Base-by-base conservation (phyloP, 2,888 invertebrate species). In the Hololepta plana region DNA sequence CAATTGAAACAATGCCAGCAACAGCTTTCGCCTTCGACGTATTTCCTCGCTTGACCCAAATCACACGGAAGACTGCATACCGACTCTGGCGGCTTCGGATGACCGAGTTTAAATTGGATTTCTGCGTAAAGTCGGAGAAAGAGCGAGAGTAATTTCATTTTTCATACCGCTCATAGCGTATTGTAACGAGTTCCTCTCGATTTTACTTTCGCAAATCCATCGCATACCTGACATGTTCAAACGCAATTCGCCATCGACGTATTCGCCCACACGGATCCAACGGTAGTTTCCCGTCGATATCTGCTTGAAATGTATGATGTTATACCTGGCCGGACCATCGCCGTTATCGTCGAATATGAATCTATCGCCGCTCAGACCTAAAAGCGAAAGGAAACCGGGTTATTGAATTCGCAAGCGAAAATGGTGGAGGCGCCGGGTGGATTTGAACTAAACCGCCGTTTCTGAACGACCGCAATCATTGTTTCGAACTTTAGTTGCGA, bases 1-100 rank as follows among this genome's bases (percentile, higher is more conserved):
- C 91, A 88, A 52, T 81, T 80, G 59, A 80, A 79, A 56, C 88
- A 90, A 50, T 85, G 85, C 87, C 88, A 90, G 52, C 88, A 90
- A 53, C 88, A 88, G 51, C 79, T 81, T 54, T 88, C 87, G 1
- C 87, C 88, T 50, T 87, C 87, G 23, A 87, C 79, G 54, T 85
- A 85, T 52, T 82, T 80, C 59, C 84, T 87, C 32, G 87, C 88
- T 55, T 91, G 87, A 1, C 87, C 88, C 30, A 70, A 61, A 42
- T 74, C 74, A 49, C 93, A 93, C 33, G 84, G 81, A 35, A 80
- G 65, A 52, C 85, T 85, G 62, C 91, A 93, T 23, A 88, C 82
- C 3, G 88, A 90, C 46, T 77, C 75, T 3, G 88, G 90, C 12
- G 84, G 76, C 27, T 69, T 65, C 0, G 72, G 71, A 39, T 80